phyloP scores from a whole-genome alignment of 1,140 invertebrate genomes.

The Eciton burchellii region DNA sequence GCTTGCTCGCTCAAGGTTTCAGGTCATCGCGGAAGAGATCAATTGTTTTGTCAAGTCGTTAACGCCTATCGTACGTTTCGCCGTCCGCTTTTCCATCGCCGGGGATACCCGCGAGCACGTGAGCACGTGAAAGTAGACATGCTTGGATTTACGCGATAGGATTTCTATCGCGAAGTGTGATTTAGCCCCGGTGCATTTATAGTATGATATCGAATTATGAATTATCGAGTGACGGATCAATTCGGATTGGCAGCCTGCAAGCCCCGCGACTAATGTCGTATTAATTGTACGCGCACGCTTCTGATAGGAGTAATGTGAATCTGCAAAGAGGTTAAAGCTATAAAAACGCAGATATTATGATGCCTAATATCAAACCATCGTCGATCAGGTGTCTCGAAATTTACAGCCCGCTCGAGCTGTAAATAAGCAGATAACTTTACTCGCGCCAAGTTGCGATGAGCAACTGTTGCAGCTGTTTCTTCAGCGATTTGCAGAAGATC shows the following conservation, averaged over 20 bases:
- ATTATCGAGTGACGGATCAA: background rate
- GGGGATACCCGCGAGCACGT: background rate
- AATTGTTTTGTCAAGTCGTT: background rate
- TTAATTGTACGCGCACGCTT: background rate
- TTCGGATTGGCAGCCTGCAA: background rate
- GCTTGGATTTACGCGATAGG: background rate
- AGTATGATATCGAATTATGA: conserved; percentile 22
- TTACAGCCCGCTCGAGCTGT: background rate
- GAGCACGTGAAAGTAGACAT: background rate
- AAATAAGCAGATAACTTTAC: too few species aligned
- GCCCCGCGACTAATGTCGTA: background rate
- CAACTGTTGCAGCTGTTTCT: too few species aligned
- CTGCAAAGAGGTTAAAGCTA: background rate
- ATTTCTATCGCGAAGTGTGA: background rate
- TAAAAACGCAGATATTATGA: background rate
- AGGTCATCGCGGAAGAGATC: background rate
- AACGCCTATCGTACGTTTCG: background rate
- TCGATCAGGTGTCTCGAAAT: conserved; percentile 33
- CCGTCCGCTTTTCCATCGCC: background rate
- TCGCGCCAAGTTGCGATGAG: background rate
- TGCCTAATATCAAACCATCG: background rate
- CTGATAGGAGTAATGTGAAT: background rate
- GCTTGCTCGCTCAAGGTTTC: background rate
- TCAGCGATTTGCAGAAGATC: too few species aligned
- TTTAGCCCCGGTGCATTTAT: background rate